Percentiles rank a stretch among this genome's conserved stretches.
phyloP scores from a whole-genome alignment of 2,888 invertebrate genomes.

The Sarcophaga subvicina region DNA sequence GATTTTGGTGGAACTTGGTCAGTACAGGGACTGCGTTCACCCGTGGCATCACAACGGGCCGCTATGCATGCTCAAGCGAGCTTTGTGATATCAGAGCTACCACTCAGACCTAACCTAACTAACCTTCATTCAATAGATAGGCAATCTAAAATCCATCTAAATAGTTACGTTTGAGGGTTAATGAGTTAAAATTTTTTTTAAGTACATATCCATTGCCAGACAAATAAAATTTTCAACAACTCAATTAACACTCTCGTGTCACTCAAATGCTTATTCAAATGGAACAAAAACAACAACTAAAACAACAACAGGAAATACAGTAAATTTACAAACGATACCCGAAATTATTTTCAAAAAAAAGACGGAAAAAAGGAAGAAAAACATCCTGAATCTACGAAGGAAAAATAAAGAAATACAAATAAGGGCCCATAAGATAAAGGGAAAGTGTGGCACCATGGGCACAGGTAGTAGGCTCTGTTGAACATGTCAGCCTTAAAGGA shows the following conservation, averaged over 20 bases:
- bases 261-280: neutral
- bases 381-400: neutral
- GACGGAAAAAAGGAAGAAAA: neutral
- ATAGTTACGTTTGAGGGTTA: too few relatives aligned
- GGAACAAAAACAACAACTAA: conserved; percentile 23
- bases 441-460: neutral
- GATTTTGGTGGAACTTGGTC: too few relatives aligned
- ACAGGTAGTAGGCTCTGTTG: neutral
- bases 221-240: conserved; percentile 32
- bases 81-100: too few relatives aligned
- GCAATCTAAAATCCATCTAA: too few relatives aligned
- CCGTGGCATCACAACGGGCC: too few relatives aligned
- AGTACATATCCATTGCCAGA: too few relatives aligned
- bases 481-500: neutral
- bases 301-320: conserved; percentile 32
- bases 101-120: too few relatives aligned
- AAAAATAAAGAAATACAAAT: conserved; percentile 3
- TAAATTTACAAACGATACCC: neutral
- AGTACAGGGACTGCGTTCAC: too few relatives aligned
- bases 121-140: too few relatives aligned
- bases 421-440: conserved; percentile 4
- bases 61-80: too few relatives aligned
- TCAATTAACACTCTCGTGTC: conserved; percentile 42
- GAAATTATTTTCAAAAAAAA: neutral
- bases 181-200: too few relatives aligned